Evolutionary conservation across 2,797 vertebrate species (phyloP), one percentile per base, ranked within the genome.

Genomic region (Scolopax rusticola): DNA sequence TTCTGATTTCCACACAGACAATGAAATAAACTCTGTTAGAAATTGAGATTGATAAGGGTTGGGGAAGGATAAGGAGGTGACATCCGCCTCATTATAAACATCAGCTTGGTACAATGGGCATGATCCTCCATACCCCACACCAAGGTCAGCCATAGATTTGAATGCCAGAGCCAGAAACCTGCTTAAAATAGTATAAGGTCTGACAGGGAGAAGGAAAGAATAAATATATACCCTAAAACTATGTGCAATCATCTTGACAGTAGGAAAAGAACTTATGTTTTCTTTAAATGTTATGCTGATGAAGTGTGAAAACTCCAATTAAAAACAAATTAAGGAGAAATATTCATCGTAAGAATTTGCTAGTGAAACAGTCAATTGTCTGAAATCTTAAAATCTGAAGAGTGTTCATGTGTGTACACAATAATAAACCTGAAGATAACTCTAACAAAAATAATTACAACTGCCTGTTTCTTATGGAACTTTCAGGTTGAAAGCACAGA

Each of bases 251-350:
- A 91, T 45, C 30, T 47, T 67, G 53, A 64, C 17, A 78, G 19
- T 7, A 85, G 43, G 57, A 88, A 82, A 33, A 93, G 13, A 67
- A 56, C 4, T 83, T n/a, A 67, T 57, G 7, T 71, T 90, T 84
- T 85, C 71, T 80, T 74, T 83, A 80, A 83, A 91, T 47, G 41
- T 65, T 78, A 67, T 38, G 70, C n/a, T 54, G 51, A 74, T 32
- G 33, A 78, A 86, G 77, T 28, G 56, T 84, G 75, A 95, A 89
- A 60, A 68, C 16, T 74, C 43, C 32, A 92, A 70, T 76, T 82
- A 93, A 87, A 87, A 95, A 43, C 56, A 92, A 90, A 86, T 94
- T 63, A 81, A 79, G 68, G 74, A 54, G 28, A 48, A 82, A 60
- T 76, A 94, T 36, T 89, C 32, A 70, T 87, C 60, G 27, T 12